Base-by-base conservation (phyloP, 2,888 invertebrate species). In the Pyrrhosoma nymphula region DNA sequence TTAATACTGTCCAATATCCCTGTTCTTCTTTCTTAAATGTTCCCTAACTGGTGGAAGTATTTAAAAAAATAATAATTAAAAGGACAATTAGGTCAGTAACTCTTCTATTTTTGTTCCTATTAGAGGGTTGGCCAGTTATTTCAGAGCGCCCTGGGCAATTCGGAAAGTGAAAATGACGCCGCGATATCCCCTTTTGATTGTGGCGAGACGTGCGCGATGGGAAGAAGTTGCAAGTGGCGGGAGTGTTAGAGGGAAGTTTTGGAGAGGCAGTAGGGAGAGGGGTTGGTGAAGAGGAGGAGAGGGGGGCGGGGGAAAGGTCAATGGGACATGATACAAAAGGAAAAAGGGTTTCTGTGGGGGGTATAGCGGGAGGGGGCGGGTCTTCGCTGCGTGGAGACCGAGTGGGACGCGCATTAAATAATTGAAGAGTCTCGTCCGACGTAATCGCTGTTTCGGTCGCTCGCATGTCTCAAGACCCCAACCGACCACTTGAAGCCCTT, bases 381-480 rank as follows among this genome's bases (percentile, higher is more conserved):
- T 30, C 75, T n/a, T 75, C 75, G 75, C 75, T 75, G 75, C 30
- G 75, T 47, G 89, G 60, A 6, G 39, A n/a, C 3, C 16, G 26
- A 26, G 89, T 60, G 93, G 60, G 20, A 63, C 91, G 93, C 69
- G 20, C 93, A 93, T 93, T 93, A 95, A 95, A 95, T 88, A 95
- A 88, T 88, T 95, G 95, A 95, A 39, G 56, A 88, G 95, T 39
- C 75, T 88, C 60, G 89, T 89, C 69, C 89, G 95, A 88, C 63
- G 88, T 88, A 95, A 88, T 88, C 88, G 75, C n/a, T 56, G 95
- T 95, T 95, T 95, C 95, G 47, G 88, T 39, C 56, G 60, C 95
- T 60, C 56, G 88, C 95, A 88, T 88, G 88, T 88, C 95, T 88
- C 88, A 56, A 88, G 88, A 88, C 95, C 88, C 88, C 47, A 47